Evolutionary conservation across 2,888 invertebrate species (phyloP), one percentile per base, ranked within the genome.

Genomic region (Heliconius sara): DNA sequence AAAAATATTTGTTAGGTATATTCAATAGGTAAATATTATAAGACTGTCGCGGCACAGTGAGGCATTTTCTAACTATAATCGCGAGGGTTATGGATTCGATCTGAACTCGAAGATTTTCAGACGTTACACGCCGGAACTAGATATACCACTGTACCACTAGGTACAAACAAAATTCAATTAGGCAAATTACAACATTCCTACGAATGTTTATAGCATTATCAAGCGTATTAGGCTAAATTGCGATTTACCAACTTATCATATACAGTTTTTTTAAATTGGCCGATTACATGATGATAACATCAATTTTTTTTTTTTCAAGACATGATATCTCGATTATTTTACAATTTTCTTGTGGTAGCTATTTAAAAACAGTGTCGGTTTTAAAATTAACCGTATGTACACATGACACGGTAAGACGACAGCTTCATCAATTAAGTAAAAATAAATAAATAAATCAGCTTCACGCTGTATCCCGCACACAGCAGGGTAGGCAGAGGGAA

Each of bases 251-350:
- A 74, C 63, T 43, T 74, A 39, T 25, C 74, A 19, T 39, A 25
- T 39, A 74, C 60, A 74, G 39, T 63, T 74, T 74, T 30, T 63
- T 63, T 63, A 74, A 74, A 74, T 60, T 74, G 43, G n/a, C n/a
- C 65, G 5, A 39, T 65, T 63, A 27, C 10, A 13, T 60, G n/a
- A 25, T 19, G 74, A 74, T 65, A 65, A 25, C 74, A 39, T 74
- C 25, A 65, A 74, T 65, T 43, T 65, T 74, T 65, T 65, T 43
- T 65, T 74, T 65, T 63, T 63, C 34, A 74, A 25, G 10, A 34
- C 30, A 74, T 39, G 39, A 63, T 63, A 25, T 74, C 63, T 63
- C 74, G 39, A 74, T 60, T 60, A 39, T n/a, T 63, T 74, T 39
- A 43, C 74, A 39, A 74, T 74, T 74, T 74, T 22, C 34, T 39